These are phyloP conservation scores for Catocala fraxini DNA, from an alignment of 2,888 invertebrate genomes.

Conservation along the genomic window DNA sequence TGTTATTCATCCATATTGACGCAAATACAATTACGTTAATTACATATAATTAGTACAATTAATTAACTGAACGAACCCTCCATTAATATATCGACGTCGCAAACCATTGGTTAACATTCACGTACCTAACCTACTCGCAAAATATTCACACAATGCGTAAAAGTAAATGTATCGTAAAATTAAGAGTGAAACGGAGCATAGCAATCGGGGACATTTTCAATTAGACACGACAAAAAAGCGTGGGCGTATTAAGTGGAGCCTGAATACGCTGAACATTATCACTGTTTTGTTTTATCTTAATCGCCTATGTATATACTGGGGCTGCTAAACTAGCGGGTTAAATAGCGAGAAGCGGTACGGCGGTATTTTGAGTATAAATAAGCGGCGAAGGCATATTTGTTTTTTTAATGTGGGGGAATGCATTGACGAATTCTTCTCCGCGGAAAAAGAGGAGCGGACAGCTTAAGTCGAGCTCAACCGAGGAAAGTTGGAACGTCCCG, in stretches of 20 bases:
- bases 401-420: too few species aligned
- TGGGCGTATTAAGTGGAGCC: slow-evolving; percentile 70
- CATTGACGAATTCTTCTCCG: too few species aligned
- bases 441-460: too few species aligned
- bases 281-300: slow-evolving; percentile 60
- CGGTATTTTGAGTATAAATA: too few species aligned
- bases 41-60: background rate
- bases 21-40: too few species aligned
- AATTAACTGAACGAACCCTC: background rate
- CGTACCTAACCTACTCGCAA: slow-evolving; percentile 3
- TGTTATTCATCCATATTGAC: too few species aligned
- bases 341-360: too few species aligned
- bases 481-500: too few species aligned
- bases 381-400: too few species aligned
- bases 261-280: slow-evolving; percentile 66
- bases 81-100: background rate
- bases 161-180: slow-evolving; percentile 48
- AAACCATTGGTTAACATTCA: too few species aligned
- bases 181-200: slow-evolving; percentile 57
- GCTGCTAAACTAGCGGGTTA: slow-evolving; percentile 44
- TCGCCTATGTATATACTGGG: slow-evolving; percentile 55
- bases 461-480: too few species aligned
- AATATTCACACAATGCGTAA: slow-evolving; percentile 23
- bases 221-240: slow-evolving; percentile 61
- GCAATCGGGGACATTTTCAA: slow-evolving; percentile 57